phyloP scores from a whole-genome alignment of 2,888 invertebrate species.

The Encarsia formosa region DNA sequence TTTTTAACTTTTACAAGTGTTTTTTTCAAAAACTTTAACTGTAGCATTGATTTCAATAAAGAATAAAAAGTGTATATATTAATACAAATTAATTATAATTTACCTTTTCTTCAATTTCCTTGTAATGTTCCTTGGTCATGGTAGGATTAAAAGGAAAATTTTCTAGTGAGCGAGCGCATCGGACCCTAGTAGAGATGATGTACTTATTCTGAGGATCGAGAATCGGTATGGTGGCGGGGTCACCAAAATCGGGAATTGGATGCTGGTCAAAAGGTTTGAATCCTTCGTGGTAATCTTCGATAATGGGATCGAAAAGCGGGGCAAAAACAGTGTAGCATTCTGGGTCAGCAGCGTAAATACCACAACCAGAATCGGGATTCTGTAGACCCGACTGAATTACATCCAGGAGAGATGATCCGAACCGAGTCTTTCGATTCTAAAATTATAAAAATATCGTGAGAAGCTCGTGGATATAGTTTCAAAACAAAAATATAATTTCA shows the following conservation, averaged over 20 bases:
- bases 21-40: no score
- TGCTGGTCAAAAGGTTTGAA: conserved; percentile 58
- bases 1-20: no score
- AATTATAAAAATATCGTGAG: no score
- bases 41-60: no score
- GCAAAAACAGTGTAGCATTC: conserved; percentile 64
- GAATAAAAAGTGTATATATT: no score
- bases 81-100: no score
- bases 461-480: no score
- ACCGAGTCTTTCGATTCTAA: conserved; percentile 56
- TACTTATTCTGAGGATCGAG: conserved; percentile 60
- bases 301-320: conserved; percentile 65
- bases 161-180: conserved; percentile 60
- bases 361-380: conserved; percentile 64
- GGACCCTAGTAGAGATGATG: conserved; percentile 65
- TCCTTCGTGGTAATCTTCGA: conserved; percentile 65
- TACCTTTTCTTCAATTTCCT: conserved; percentile 59
- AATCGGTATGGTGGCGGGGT: conserved; percentile 56
- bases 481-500: no score
- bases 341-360: conserved; percentile 66
- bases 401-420: conserved; percentile 61
- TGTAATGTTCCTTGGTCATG: conserved; percentile 61
- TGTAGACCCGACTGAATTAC: conserved; percentile 64
- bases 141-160: conserved; percentile 69
- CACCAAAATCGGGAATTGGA: conserved; percentile 61